phyloP scores from a whole-genome alignment of 2,888 invertebrate species.

The Theretra japonica region DNA sequence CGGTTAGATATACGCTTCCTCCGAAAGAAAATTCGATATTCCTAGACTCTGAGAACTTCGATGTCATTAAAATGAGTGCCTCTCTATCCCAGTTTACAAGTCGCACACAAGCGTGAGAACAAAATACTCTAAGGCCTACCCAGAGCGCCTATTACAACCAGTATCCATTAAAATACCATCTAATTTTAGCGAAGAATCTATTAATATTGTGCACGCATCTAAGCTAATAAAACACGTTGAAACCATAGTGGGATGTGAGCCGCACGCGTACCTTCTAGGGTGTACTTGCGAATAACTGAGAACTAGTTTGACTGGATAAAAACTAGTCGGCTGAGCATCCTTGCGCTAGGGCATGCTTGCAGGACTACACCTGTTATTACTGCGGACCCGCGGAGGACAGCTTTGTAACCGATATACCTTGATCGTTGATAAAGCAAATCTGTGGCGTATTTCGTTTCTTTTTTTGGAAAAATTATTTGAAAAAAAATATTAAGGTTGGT shows the following conservation, averaged over 20 bases:
- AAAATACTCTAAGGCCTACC: no score
- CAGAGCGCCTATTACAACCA: no score
- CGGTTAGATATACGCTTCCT: no score
- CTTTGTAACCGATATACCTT: neutral
- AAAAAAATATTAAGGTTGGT: neutral
- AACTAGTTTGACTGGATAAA: constrained; percentile 50
- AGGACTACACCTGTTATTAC: neutral
- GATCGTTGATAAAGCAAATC: neutral
- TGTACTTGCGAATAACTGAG: constrained; percentile 33
- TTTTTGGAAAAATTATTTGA: no score
- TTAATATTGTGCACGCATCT: neutral
- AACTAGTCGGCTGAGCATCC: constrained; percentile 35
- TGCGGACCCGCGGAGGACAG: neutral
- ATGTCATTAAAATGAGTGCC: no score
- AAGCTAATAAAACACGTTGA: neutral
- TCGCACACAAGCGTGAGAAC: no score
- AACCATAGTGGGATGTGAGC: neutral
- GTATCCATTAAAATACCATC: neutral
- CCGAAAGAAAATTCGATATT: no score
- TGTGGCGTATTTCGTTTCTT: neutral
- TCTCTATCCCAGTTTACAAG: no score
- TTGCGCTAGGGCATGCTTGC: constrained; percentile 26
- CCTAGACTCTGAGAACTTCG: no score
- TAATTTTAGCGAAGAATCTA: neutral
- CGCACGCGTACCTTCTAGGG: constrained; percentile 45